Evolutionary conservation across 2,797 vertebrate species (phyloP), one percentile per base, ranked within the genome.

Genomic region (Anniella stebbinsi): DNA sequence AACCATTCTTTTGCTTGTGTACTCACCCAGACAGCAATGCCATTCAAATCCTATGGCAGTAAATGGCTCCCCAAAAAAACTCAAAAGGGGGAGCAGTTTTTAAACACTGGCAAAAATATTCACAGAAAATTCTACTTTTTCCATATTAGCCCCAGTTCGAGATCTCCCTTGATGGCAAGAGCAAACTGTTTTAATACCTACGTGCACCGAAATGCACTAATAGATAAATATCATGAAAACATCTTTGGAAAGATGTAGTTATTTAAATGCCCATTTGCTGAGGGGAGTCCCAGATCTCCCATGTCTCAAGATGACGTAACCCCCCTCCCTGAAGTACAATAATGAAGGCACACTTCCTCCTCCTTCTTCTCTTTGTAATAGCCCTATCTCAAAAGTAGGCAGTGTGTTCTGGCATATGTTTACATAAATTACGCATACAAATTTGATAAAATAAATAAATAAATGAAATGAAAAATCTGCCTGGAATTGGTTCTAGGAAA

Each of bases 321-420:
- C n/a, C 21, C 25, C 41, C 69, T 75, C 51, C 11, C 9, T 63
- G 7, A n/a, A 45, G 41, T 83, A 41, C 11, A 66, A 63, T 63
- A 88, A 83, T n/a, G 36, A 67, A 88, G 51, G 38, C 57, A 57
- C 87, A 75, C 21, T 83, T 45, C 12, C n/a, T 41, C 54, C 36
- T 38, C 30, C 60, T 76, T 41, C 80, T 28, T 33, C 13, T 57
- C 17, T 70, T 48, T 54, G 85, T 89, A 38, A 23, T 41, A 85
- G 48, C 36, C 28, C 72, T 69, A 45, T 57, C 73, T 89, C 82
- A 78, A 69, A 89, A 89, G 30, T 18, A 57, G 73, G 36, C 88
- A 89, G 70, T 70, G 36, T 70, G 73, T 80, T 70, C 48, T 78
- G 77, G 88, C 75, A 89, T 57, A 85, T 70, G 66, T 89, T 78